These are phyloP conservation scores for Pissodes strobi DNA, from an alignment of 1,140 invertebrate species.

Conservation along the genomic window DNA sequence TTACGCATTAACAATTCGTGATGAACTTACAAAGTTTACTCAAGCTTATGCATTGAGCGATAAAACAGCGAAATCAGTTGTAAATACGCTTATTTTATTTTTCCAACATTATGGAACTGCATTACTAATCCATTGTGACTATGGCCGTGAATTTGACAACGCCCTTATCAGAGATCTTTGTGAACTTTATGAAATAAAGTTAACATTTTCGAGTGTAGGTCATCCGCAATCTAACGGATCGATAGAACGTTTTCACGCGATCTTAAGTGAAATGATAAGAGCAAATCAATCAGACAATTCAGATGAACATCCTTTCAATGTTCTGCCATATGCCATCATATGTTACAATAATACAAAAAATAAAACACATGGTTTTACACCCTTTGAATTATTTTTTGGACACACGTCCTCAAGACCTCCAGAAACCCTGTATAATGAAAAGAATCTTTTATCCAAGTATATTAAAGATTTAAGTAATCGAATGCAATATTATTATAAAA, in stretches of 20 bases:
- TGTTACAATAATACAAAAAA: conserved; percentile 35
- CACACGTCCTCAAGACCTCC: conserved; percentile 25
- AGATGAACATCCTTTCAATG: conserved; percentile 28
- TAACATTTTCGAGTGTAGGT: conserved; percentile 7
- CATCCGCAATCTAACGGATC: conserved; percentile 32
- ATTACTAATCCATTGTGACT: too few relatives aligned
- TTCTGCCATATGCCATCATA: conserved; percentile 32
- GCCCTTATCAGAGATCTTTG: too few relatives aligned
- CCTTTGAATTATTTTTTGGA: conserved; percentile 33
- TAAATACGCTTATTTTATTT: too few relatives aligned
- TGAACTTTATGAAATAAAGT: too few relatives aligned
- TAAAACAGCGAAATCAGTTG: too few relatives aligned
- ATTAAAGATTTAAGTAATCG: conserved; percentile 26
- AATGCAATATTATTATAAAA: conserved; percentile 25
- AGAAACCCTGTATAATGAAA: conserved; percentile 26
- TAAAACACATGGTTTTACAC: conserved; percentile 38
- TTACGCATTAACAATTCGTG: too few relatives aligned
- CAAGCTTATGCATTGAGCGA: too few relatives aligned
- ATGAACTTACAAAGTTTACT: too few relatives aligned
- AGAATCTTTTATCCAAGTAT: conserved; percentile 27
- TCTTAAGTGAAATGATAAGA: conserved; percentile 33
- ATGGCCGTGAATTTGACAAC: too few relatives aligned
- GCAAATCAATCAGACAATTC: conserved; percentile 15
- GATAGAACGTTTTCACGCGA: conserved; percentile 38
- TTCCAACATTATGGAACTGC: too few relatives aligned